These are phyloP conservation scores for Syngnathus typhle DNA, from an alignment of 2,113 vertebrate genomes.

Conservation along the genomic window DNA sequence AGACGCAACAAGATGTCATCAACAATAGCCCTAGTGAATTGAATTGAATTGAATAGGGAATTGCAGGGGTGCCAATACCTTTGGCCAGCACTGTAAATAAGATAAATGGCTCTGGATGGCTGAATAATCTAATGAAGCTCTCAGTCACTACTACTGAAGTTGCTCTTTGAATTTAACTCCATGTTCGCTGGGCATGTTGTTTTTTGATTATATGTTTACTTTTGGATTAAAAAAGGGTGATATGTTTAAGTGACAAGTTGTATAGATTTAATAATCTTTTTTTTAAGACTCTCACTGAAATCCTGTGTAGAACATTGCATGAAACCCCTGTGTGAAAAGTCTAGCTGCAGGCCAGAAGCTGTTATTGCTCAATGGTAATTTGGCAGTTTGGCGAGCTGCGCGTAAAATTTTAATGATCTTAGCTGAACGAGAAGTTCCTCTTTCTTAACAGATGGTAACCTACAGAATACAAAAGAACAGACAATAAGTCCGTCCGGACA, in stretches of 20 bases:
- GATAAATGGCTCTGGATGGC: too few species aligned
- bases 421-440: not conserved
- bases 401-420: not conserved
- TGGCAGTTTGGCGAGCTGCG: slow-evolving; percentile 14
- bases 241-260: not conserved
- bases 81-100: too few species aligned
- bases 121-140: too few species aligned
- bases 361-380: not conserved
- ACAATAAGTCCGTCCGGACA: too few species aligned
- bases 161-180: slow-evolving; percentile 1
- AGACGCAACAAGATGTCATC: too few species aligned
- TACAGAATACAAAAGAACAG: not conserved
- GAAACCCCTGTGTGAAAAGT: slow-evolving; percentile 11
- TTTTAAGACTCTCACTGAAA: not conserved
- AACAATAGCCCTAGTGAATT: too few species aligned
- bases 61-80: too few species aligned
- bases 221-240: not conserved
- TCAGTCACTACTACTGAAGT: not conserved
- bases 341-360: not conserved
- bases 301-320: not conserved
- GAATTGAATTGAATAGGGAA: too few species aligned
- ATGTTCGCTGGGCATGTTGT: not conserved
- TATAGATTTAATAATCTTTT: not conserved
- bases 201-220: not conserved
- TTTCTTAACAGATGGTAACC: not conserved